A percentile compares a stretch with the other conserved stretches of the same genome.
Conservation (phyloP, 2,888 invertebrate species). For the Helobdella robusta region DNA sequence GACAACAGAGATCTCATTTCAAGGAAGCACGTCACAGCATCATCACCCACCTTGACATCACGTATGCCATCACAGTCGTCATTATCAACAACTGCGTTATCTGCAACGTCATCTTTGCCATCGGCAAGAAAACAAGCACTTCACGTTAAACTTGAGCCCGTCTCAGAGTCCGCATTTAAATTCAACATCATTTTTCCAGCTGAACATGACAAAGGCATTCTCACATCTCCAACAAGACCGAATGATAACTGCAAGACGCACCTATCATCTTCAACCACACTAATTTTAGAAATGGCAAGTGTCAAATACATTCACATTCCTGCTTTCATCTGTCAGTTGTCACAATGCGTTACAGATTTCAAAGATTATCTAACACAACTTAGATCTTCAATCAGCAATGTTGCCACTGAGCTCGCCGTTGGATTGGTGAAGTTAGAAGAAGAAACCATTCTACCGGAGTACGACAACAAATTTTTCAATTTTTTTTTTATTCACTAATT, state of each 20-base stretch:
- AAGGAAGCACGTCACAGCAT: too few relatives aligned
- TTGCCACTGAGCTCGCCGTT: conserved; percentile 85
- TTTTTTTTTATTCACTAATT: neutral
- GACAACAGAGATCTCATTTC: conserved; percentile 33
- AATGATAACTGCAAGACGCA: neutral
- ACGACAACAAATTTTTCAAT: neutral
- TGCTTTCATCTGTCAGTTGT: conserved; percentile 70
- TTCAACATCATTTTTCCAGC: neutral
- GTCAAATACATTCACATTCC: conserved; percentile 89
- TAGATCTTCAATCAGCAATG: conserved; percentile 73
- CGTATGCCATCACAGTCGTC: too few relatives aligned
- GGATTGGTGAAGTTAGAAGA: conserved; percentile 56
- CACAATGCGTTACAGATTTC: conserved; percentile 79
- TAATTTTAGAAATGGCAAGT: conserved; percentile 67
- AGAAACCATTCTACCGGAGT: neutral
- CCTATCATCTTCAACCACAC: conserved; percentile 24
- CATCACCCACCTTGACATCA: too few relatives aligned
- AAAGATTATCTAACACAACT: conserved; percentile 75
- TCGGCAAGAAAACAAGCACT: neutral
- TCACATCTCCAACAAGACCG: conserved; percentile 26
- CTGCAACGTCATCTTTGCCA: neutral
- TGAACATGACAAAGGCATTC: neutral
- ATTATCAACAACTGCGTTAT: too few relatives aligned
- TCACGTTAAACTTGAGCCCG: neutral
- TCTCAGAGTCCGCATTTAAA: neutral